Evolutionary conservation across 2,113 vertebrate genomes (phyloP), one percentile per base, ranked within the genome.

Genomic region (Stercorarius parasiticus): DNA sequence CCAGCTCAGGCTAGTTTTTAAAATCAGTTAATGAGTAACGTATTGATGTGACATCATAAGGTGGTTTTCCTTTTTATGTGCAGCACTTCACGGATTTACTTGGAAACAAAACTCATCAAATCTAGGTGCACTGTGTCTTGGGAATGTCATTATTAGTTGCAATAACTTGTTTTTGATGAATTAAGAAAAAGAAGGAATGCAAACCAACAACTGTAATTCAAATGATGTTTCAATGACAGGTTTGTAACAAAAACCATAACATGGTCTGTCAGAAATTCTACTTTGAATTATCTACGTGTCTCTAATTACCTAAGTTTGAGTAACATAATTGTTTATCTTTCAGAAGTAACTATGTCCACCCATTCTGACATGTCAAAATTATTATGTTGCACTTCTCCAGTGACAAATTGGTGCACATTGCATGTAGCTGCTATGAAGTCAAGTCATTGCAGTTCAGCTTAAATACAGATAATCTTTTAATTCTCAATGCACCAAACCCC

Each of bases 21-120:
- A 85, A 84, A 40, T 76, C 67, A 59, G 97, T 98, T 98, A 98
- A 98, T 98, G 94, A 98, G 97, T 98, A 98, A 98, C 95, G 0
- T 61, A 26, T 56, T 94, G 58, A 74, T 69, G 67, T 95, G 94
- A 94, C 87, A 69, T 96, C 92, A 95, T 62, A 90, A 89, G 45
- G 23, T 55, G 25, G 29, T 91, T 91, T 97, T 96, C 59, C 78
- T 88, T 85, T 78, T 88, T 93, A 59, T 67, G 45, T 13, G 25
- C 50, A 82, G 64, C 61, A 50, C 76, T 96, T 84, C 73, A 27
- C 67, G 90, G 26, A 13, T 56, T 92, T 79, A 36, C 27, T 50
- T 90, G 69, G 58, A 88, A 93, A 40, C 4, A 83, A 73, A 73
- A 50, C 6, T 76, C 5, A 42, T 61, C 25, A 38, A 61, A 22